Conservation (phyloP, 2,888 invertebrate species). For the Patella pellucida region DNA sequence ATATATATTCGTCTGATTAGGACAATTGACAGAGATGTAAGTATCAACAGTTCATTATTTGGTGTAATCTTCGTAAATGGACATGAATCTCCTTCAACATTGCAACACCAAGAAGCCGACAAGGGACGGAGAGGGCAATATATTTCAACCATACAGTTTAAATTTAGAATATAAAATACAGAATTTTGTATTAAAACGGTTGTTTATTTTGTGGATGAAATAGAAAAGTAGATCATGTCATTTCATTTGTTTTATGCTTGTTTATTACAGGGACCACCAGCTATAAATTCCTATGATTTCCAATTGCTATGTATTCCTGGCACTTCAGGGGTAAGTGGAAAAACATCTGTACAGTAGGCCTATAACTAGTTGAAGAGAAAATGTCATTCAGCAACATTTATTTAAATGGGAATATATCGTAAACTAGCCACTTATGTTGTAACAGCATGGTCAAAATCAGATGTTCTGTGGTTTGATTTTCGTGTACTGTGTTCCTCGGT, state of each 20-base stretch:
- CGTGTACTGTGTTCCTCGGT: no score
- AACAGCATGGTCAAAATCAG: no score
- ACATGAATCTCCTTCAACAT: not conserved
- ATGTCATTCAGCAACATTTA: no score
- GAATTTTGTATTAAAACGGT: no score
- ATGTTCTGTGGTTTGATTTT: no score
- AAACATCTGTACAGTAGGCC: not conserved
- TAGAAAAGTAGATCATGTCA: not conserved
- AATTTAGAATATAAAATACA: not conserved
- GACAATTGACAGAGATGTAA: conserved; percentile 56
- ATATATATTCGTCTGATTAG: conserved; percentile 69
- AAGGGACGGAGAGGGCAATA: not conserved
- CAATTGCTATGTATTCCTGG: not conserved
- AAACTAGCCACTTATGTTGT: no score
- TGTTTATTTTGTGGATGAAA: no score
- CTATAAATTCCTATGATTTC: conserved; percentile 1
- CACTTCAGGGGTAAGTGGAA: no score
- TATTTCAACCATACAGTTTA: not conserved
- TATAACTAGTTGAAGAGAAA: no score
- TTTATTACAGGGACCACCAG: not conserved
- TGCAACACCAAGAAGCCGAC: not conserved
- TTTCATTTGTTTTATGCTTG: not conserved
- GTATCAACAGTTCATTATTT: conserved; percentile 24
- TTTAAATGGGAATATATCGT: no score
- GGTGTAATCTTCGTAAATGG: not conserved